These are phyloP conservation scores for Lamprologus ornatipinnis DNA, from an alignment of 2,113 vertebrate genomes.

Conservation along the genomic window DNA sequence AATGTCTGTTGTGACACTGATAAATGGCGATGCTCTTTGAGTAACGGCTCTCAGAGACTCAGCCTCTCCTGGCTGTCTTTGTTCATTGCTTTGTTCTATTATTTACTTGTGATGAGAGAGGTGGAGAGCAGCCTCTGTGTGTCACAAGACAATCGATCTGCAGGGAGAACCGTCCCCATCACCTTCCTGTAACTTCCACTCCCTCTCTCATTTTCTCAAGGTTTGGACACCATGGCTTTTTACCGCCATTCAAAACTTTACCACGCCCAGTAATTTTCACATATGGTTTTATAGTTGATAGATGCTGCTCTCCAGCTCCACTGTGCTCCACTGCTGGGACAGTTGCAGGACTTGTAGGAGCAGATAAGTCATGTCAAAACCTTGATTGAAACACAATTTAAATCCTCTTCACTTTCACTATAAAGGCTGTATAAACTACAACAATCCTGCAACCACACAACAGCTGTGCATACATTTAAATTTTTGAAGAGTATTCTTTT, in stretches of 20 bases:
- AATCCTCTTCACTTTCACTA: neutral
- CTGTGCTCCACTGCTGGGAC: neutral
- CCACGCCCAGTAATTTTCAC: neutral
- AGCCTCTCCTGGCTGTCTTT: constrained; percentile 49
- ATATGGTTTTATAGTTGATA: neutral
- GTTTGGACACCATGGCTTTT: neutral
- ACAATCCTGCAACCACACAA: neutral
- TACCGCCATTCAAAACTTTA: neutral
- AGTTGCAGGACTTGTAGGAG: neutral
- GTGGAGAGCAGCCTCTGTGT: constrained; percentile 16
- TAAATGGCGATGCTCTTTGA: constrained; percentile 55
- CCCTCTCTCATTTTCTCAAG: neutral
- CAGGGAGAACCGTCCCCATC: neutral
- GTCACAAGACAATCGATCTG: constrained; percentile 42
- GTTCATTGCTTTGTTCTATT: constrained; percentile 43
- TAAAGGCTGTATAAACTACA: neutral
- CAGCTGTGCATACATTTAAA: neutral
- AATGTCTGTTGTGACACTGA: constrained; percentile 60
- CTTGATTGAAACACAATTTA: neutral
- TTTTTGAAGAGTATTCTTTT: neutral
- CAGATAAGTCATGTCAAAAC: neutral
- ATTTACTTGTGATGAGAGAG: constrained; percentile 51
- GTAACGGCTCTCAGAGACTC: constrained; percentile 24
- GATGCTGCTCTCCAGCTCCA: neutral
- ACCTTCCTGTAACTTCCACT: neutral